phyloP scores from a whole-genome alignment of 2,888 invertebrate species.

The Lepas anatifera region DNA sequence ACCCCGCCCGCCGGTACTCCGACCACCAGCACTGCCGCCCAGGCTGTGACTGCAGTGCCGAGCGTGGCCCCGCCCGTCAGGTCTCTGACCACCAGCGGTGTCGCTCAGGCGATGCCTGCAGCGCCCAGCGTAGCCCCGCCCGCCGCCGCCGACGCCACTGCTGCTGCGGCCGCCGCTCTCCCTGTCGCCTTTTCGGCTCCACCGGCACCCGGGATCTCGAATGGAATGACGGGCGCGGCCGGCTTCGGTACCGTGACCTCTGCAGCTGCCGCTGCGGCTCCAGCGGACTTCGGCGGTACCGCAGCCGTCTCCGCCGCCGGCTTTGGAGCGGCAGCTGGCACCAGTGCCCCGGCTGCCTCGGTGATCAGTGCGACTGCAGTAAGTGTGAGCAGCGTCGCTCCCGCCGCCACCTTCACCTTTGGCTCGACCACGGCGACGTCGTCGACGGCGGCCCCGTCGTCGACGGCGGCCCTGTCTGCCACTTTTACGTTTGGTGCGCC shows the following conservation, averaged over 20 bases:
- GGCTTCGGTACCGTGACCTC: background rate
- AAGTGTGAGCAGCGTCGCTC: background rate
- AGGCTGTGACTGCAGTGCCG: background rate
- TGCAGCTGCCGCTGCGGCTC: background rate
- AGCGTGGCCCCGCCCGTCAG: background rate
- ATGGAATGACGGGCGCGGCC: background rate
- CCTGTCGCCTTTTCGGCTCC: too few species aligned
- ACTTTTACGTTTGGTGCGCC: too few species aligned
- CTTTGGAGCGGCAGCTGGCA: background rate
- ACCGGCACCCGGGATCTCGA: too few species aligned
- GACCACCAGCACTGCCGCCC: background rate
- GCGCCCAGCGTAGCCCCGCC: background rate
- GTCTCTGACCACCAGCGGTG: background rate
- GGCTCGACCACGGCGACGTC: background rate
- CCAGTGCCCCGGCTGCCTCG: background rate
- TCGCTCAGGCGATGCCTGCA: background rate
- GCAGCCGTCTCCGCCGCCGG: background rate
- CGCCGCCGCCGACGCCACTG: background rate
- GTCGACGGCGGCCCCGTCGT: conserved; percentile 52
- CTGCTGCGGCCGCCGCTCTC: too few species aligned
- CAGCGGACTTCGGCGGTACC: background rate
- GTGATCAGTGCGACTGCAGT: background rate
- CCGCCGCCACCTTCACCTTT: background rate
- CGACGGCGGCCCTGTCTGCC: conserved; percentile 40
- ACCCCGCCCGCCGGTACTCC: background rate